Base-by-base conservation (phyloP, 2,113 vertebrate genomes). In the Limanda limanda region DNA sequence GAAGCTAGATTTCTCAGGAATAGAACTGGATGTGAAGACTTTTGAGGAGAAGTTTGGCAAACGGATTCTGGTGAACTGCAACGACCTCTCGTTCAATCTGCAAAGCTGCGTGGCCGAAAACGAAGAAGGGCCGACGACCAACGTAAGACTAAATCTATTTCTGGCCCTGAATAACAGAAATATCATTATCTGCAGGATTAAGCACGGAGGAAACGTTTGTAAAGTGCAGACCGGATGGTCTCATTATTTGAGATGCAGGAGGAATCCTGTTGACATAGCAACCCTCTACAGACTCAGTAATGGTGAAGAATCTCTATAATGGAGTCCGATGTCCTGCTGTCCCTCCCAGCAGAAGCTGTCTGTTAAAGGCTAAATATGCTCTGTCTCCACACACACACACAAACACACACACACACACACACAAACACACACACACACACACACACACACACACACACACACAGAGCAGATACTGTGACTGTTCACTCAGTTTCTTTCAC, bases 21-120 rank as follows among this genome's bases (percentile, higher is more conserved):
- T 97, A 54, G 97, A 99, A 83, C 96, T 96, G 14, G 98, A 99
- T 40, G 94, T 97, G 76, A 98, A 97, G 86, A 96, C 96, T 58
- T 98, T 99, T 86, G 97, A 99, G 92, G 97, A 99, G 83, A 98
- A 97, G 85, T 98, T 97, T 94, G 97, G 97, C 20, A 99, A 98
- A 86, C 96, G 96, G 25, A 93, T 99, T 80, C 93, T 98, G 60
- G 97, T 99, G 78, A 98, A 96, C 88, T 99, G 98, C 92, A 97
- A 99, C 0, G 97, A 99, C 86, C 95, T 99, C 55, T 95, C 97
- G 3, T 99, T 99, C 91, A 99, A 99, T 90, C 94, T 99, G 82
- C 98, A 99, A 89, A 96, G 97, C 92, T 99, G 98, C 0, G 94
- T 99, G 68, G 97, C 97, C 0, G 98, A 99, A 91, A 99, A 98